These are phyloP conservation scores for Neoaliturus tenellus DNA, from an alignment of 2,888 invertebrate species.

Conservation along the genomic window DNA sequence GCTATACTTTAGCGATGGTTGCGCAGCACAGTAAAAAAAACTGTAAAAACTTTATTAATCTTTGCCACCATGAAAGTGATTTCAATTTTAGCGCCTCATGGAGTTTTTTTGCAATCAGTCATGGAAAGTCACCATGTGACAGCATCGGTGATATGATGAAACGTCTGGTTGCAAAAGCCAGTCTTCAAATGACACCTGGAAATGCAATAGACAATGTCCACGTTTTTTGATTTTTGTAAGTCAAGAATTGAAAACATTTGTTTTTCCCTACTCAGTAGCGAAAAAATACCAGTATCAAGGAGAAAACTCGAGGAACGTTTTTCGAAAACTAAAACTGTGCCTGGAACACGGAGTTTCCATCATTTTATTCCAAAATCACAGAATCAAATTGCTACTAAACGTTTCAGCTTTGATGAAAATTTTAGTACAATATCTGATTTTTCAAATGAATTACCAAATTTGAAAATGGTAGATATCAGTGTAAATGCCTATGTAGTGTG, in stretches of 20 bases:
- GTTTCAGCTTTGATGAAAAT: constrained; percentile 19
- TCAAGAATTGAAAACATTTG: too few species aligned
- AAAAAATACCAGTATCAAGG: constrained; percentile 30
- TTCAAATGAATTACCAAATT: constrained; percentile 42
- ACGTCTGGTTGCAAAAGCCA: constrained; percentile 11
- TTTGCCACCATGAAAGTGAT: constrained; percentile 9
- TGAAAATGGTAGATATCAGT: constrained; percentile 45
- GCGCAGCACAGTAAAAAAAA: constrained; percentile 46
- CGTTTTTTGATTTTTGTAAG: too few species aligned
- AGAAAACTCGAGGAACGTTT: too few species aligned
- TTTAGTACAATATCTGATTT: constrained; percentile 37
- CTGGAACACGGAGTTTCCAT: constrained; percentile 31
- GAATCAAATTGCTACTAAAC: constrained; percentile 22
- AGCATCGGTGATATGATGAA: constrained; percentile 10
- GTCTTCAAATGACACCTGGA: constrained; percentile 33
- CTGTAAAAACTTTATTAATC: constrained; percentile 51
- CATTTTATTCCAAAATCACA: constrained; percentile 31
- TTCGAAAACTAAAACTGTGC: too few species aligned
- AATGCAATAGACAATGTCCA: constrained; percentile 13
- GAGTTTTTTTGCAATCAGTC: constrained; percentile 39
- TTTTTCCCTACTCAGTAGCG: constrained; percentile 26
- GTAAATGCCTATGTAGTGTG: constrained; percentile 15
- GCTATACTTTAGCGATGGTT: constrained; percentile 17
- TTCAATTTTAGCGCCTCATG: constrained; percentile 34
- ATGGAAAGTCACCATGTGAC: constrained; percentile 43